Evolutionary conservation across 2,797 vertebrate species (phyloP).

Genomic region (Danionella dracula): DNA sequence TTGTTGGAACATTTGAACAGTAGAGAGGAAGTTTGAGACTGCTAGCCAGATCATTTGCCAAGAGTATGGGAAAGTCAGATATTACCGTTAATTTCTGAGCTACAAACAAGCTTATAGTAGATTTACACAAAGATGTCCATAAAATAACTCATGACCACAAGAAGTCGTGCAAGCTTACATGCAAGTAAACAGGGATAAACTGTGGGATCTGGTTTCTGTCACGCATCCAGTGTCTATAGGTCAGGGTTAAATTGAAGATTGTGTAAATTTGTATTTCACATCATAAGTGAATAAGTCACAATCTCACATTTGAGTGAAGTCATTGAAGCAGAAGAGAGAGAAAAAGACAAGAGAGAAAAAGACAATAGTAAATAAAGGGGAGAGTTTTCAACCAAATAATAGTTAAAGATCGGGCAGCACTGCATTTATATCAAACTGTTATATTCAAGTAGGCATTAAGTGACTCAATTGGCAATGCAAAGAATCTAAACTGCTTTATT

Average conservation of each 20-base stretch:
- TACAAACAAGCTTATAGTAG: not conserved
- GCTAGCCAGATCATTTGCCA: not conserved
- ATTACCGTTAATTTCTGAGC: not conserved
- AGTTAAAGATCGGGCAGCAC: too few species aligned
- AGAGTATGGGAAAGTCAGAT: not conserved
- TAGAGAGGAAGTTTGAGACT: not conserved
- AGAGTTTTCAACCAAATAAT: not conserved
- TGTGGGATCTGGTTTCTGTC: not conserved
- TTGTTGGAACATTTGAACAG: too few species aligned
- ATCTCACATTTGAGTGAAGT: not conserved
- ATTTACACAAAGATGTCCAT: conserved; percentile 37
- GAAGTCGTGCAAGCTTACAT: not conserved
- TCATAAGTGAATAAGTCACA: not conserved
- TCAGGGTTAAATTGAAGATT: not conserved
- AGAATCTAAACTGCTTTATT: too few species aligned
- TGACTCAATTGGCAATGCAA: too few species aligned
- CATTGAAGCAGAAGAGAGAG: not conserved
- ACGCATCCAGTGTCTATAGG: not conserved
- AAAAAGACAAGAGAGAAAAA: not conserved
- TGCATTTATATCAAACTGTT: too few species aligned
- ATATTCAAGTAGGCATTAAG: too few species aligned
- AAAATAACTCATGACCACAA: conserved; percentile 28
- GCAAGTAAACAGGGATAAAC: not conserved
- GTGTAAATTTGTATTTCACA: not conserved
- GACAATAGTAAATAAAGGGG: not conserved